phyloP scores from a whole-genome alignment of 2,888 invertebrate genomes.

The Athalia rosae region DNA sequence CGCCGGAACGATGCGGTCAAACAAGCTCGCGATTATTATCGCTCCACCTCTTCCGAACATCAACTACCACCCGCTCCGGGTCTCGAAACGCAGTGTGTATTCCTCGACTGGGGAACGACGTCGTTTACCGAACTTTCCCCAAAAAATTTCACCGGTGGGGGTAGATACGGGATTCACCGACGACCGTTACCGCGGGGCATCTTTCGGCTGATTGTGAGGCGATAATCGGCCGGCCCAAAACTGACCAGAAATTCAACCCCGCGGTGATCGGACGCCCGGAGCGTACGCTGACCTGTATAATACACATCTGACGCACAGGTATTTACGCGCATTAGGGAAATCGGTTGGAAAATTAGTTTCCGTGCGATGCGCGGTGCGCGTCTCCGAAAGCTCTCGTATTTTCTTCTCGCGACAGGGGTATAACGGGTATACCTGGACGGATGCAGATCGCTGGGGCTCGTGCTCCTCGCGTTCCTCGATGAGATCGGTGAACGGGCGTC shows the following conservation, averaged over 20 bases:
- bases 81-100: not conserved
- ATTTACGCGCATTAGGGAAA: constrained; percentile 8
- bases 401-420: no score
- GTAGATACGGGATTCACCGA: not conserved
- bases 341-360: constrained; percentile 19
- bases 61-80: not conserved
- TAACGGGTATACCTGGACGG: no score
- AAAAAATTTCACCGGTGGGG: not conserved
- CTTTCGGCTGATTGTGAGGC: not conserved
- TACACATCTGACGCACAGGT: not conserved
- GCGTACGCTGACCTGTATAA: not conserved
- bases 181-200: not conserved
- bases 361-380: constrained; percentile 8
- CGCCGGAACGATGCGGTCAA: constrained; percentile 23
- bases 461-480: no score
- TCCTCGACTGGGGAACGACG: not conserved
- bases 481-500: no score
- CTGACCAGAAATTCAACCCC: constrained; percentile 3
- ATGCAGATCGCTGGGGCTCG: no score
- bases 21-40: constrained; percentile 21
- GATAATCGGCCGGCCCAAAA: no score
- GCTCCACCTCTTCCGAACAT: not conserved
- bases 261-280: constrained; percentile 1
- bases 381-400: no score
- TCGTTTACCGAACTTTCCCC: constrained; percentile 1